Evolutionary conservation across 2,113 vertebrate species (phyloP).

Genomic region (Addax nasomaculatus): DNA sequence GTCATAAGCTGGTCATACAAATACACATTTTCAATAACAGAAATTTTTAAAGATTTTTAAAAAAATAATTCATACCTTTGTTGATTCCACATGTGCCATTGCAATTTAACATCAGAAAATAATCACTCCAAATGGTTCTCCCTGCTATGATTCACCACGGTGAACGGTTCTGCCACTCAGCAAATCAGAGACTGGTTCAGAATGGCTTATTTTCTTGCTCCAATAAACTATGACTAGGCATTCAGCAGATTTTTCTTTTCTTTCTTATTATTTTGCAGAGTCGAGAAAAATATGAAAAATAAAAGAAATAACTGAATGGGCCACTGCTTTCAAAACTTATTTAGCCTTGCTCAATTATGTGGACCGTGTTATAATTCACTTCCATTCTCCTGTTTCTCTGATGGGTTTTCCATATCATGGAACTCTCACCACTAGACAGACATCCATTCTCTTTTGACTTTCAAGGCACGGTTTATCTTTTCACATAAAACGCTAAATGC

Average conservation of each 20-base stretch:
- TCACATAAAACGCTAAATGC: not conserved
- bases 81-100: conserved; percentile 72
- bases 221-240: conserved; percentile 78
- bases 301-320: conserved; percentile 76
- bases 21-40: conserved; percentile 51
- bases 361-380: conserved; percentile 49
- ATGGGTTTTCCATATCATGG: not conserved
- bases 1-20: conserved; percentile 15
- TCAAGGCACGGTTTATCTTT: conserved; percentile 33
- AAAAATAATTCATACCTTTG: conserved; percentile 72
- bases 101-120: conserved; percentile 77
- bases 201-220: conserved; percentile 82
- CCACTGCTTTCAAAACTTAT: conserved; percentile 79
- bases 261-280: conserved; percentile 79
- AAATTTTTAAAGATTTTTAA: conserved; percentile 32
- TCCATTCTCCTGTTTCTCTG: conserved; percentile 67
- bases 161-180: conserved; percentile 81
- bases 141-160: conserved; percentile 75
- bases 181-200: conserved; percentile 70
- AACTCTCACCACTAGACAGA: conserved; percentile 20
- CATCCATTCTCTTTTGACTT: not conserved
- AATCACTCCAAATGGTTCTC: conserved; percentile 73
- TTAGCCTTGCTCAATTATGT: conserved; percentile 66
- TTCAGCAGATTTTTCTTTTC: conserved; percentile 81
- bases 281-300: conserved; percentile 79